These are phyloP conservation scores for Mallotus villosus DNA, from an alignment of 2,797 vertebrate species.

Conservation along the genomic window DNA sequence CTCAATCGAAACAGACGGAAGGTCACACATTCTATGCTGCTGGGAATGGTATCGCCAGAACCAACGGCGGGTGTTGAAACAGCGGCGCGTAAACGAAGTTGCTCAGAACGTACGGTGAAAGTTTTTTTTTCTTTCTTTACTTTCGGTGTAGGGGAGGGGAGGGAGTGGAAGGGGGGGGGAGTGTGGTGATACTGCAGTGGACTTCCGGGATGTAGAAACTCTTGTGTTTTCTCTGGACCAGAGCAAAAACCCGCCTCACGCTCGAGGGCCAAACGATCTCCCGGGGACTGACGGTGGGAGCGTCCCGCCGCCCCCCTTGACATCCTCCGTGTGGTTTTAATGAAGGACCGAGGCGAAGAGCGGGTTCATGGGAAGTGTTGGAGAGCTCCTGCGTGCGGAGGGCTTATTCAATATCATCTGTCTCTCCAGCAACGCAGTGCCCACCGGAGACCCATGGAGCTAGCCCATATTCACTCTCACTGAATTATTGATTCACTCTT, in stretches of 20 bases:
- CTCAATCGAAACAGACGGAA: no score
- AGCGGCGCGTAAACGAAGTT: no score
- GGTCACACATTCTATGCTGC: no score
- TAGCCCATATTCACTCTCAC: slow-evolving; percentile 39
- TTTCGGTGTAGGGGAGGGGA: background rate
- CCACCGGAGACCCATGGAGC: slow-evolving; percentile 43
- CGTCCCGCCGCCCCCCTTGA: background rate
- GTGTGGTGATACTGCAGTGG: no score
- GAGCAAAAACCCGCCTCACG: background rate
- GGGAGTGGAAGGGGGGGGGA: no score
- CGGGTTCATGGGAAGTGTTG: slow-evolving; percentile 41
- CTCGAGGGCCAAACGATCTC: background rate
- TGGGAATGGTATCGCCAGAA: no score
- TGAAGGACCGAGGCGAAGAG: background rate
- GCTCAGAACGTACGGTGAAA: no score
- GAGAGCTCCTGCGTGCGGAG: slow-evolving; percentile 21
- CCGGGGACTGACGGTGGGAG: background rate
- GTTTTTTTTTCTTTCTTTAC: no score
- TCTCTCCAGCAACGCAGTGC: slow-evolving; percentile 35
- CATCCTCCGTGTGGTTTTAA: background rate
- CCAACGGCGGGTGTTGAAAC: no score
- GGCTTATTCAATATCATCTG: slow-evolving; percentile 33
- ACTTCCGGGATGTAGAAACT: background rate
- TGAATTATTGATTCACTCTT: slow-evolving; percentile 61
- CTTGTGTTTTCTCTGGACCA: no score